A percentile compares a stretch with the other conserved stretches of the same genome.
phyloP scores from a whole-genome alignment of 2,113 vertebrate species.

The Channa maculata region DNA sequence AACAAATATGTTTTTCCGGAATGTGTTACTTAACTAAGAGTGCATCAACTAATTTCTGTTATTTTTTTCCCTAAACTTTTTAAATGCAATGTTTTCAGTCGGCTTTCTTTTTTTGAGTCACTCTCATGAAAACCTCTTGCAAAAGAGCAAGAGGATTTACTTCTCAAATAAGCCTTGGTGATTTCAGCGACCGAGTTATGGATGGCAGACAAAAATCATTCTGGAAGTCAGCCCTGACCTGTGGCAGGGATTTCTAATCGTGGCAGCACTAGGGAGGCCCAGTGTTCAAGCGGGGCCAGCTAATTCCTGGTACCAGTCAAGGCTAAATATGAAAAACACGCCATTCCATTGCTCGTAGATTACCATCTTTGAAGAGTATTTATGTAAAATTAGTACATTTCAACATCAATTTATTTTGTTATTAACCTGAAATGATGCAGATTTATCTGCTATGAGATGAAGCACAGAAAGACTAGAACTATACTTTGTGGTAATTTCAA shows the following conservation, averaged over 20 bases:
- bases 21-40: constrained; percentile 35
- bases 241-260: constrained; percentile 67
- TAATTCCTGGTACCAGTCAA: constrained; percentile 62
- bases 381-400: constrained; percentile 42
- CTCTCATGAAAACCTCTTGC: constrained; percentile 35
- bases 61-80: constrained; percentile 12
- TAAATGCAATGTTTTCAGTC: background rate
- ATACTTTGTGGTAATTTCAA: background rate
- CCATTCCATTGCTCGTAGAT: constrained; percentile 43
- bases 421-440: constrained; percentile 22
- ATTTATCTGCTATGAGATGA: constrained; percentile 9
- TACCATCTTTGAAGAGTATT: constrained; percentile 37
- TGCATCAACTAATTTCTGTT: background rate
- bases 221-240: constrained; percentile 68
- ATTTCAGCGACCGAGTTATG: constrained; percentile 52
- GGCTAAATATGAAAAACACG: constrained; percentile 56
- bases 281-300: constrained; percentile 49
- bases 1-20: constrained; percentile 56
- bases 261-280: constrained; percentile 49
- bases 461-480: background rate
- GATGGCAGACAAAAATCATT: constrained; percentile 67
- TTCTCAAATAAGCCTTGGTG: constrained; percentile 70
- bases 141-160: constrained; percentile 61
- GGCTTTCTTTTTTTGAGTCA: constrained; percentile 13
- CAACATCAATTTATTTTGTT: constrained; percentile 10